These are phyloP conservation scores for Calephelis perditalis DNA, from an alignment of 2,888 invertebrate species.

Conservation along the genomic window DNA sequence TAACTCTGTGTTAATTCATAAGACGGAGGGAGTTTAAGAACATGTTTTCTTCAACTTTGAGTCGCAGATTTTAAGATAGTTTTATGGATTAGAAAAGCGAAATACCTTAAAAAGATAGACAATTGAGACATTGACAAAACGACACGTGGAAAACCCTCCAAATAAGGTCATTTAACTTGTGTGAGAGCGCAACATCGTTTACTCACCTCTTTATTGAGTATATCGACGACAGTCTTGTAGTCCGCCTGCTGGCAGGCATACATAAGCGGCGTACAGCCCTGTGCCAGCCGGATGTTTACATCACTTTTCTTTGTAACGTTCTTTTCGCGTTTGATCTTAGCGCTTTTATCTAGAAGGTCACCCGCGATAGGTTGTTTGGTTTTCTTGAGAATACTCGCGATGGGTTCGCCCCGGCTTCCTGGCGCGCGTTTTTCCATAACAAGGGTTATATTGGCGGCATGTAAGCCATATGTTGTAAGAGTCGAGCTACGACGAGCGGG, in stretches of 20 bases:
- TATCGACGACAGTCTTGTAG: conserved; percentile 85
- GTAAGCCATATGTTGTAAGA: conserved; percentile 27
- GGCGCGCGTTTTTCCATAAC: conserved; percentile 68
- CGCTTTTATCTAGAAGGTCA: conserved; percentile 64
- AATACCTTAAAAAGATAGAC: too few relatives aligned
- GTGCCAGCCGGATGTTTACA: conserved; percentile 68
- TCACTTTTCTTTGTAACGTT: conserved; percentile 53
- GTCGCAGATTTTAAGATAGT: too few relatives aligned
- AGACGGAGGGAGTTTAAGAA: too few relatives aligned
- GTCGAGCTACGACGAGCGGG: conserved; percentile 56
- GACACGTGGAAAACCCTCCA: too few relatives aligned
- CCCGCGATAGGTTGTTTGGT: conserved; percentile 56
- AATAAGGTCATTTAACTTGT: background rate
- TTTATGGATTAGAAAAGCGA: too few relatives aligned
- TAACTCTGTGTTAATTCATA: too few relatives aligned
- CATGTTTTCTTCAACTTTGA: too few relatives aligned
- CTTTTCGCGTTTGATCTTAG: conserved; percentile 67
- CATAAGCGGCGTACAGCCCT: conserved; percentile 92
- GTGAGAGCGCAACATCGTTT: conserved; percentile 30
- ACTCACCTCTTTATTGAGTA: conserved; percentile 87
- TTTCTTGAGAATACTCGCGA: conserved; percentile 70
- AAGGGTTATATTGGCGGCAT: conserved; percentile 39
- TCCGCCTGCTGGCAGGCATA: conserved; percentile 94
- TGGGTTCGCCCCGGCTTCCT: conserved; percentile 64
- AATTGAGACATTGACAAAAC: too few relatives aligned